phyloP scores from a whole-genome alignment of 2,888 invertebrate species.

The Eristalis pertinax region DNA sequence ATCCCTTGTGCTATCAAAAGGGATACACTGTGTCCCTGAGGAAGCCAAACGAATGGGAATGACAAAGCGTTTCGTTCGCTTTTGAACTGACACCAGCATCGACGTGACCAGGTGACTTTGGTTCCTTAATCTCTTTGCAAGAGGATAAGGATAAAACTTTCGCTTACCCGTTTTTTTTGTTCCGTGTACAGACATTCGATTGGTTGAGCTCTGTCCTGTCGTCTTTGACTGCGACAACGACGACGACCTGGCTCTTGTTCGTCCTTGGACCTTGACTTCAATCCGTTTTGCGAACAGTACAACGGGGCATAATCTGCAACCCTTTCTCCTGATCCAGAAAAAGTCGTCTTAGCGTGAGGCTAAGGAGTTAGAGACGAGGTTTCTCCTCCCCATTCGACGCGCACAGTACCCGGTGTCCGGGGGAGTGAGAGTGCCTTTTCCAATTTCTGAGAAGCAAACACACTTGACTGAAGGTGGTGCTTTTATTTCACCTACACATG shows the following conservation, averaged over 20 bases:
- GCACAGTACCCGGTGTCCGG: no score
- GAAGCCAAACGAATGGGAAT: constrained; percentile 50
- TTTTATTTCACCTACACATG: constrained; percentile 42
- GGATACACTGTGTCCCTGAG: constrained; percentile 22
- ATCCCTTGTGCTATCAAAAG: constrained; percentile 31
- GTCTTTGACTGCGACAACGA: constrained; percentile 42
- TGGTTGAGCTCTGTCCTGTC: constrained; percentile 64
- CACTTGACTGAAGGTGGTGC: not conserved
- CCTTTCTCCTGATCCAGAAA: no score
- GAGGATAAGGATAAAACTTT: constrained; percentile 60
- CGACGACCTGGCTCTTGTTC: no score
- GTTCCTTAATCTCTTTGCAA: constrained; percentile 61
- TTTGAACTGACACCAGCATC: constrained; percentile 28
- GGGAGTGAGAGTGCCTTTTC: not conserved
- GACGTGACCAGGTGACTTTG: constrained; percentile 53
- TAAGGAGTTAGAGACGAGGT: no score
- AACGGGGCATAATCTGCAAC: no score
- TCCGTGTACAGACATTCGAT: constrained; percentile 57
- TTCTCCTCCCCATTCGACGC: no score
- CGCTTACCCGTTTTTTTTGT: constrained; percentile 34
- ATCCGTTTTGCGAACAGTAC: no score
- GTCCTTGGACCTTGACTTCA: no score
- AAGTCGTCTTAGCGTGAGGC: no score
- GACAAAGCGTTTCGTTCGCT: constrained; percentile 31
- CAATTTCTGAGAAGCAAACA: constrained; percentile 3